Conservation (phyloP, 2,888 invertebrate genomes). For the Hemithea aestivaria region DNA sequence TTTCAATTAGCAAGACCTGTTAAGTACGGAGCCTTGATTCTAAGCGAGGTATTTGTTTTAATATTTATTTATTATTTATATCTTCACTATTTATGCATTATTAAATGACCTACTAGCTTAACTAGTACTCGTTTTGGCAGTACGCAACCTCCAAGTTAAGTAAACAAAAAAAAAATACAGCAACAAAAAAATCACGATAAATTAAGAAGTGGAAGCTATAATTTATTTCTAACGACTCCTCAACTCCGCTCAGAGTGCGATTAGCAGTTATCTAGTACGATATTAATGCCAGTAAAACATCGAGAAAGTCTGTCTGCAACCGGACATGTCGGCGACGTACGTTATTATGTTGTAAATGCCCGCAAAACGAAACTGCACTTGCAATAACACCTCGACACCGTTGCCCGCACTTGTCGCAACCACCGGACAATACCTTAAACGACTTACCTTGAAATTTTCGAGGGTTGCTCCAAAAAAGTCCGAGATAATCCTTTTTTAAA, state of each 20-base stretch:
- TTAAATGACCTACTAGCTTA: no score
- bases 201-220: constrained; percentile 7
- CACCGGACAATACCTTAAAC: constrained; percentile 22
- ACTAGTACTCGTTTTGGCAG: no score
- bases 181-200: background rate
- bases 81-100: no score
- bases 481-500: constrained; percentile 49
- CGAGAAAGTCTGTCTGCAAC: constrained; percentile 53
- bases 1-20: constrained; percentile 5
- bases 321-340: constrained; percentile 37
- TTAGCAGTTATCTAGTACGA: constrained; percentile 28
- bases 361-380: constrained; percentile 56
- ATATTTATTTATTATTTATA: no score
- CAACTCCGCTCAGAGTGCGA: constrained; percentile 1
- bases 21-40: no score
- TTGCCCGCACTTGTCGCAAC: constrained; percentile 34
- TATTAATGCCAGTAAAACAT: constrained; percentile 38
- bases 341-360: constrained; percentile 63
- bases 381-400: constrained; percentile 48
- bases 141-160: no score
- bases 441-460: constrained; percentile 51
- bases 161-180: no score
- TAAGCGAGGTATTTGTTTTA: no score
- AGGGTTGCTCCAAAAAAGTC: constrained; percentile 48
- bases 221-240: constrained; percentile 3